These are phyloP conservation scores for Caenorhabditis angaria DNA, from an alignment of 2,888 invertebrate species.

Conservation along the genomic window DNA sequence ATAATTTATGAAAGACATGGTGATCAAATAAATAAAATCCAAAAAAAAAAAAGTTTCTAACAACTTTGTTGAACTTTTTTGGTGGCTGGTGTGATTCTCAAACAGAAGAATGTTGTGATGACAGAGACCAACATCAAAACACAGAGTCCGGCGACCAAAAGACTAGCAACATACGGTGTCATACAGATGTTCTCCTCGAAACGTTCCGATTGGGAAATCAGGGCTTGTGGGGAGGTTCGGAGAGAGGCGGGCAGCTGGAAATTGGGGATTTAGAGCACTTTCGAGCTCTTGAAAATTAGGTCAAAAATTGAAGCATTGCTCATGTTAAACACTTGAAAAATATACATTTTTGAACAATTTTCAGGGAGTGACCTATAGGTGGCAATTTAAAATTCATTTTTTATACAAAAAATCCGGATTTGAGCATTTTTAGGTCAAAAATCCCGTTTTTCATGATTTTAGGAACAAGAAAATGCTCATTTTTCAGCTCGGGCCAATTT, in stretches of 20 bases:
- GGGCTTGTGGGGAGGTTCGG: conserved; percentile 22
- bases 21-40: background rate
- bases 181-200: conserved; percentile 25
- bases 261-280: background rate
- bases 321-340: background rate
- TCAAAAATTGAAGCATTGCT: background rate
- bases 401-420: no score
- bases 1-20: conserved; percentile 11
- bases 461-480: no score
- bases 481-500: no score
- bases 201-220: conserved; percentile 13
- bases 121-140: conserved; percentile 22
- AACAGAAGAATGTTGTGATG: conserved; percentile 29
- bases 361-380: background rate
- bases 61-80: conserved; percentile 9
- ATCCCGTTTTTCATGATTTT: no score
- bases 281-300: background rate
- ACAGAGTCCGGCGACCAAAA: conserved; percentile 20
- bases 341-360: background rate
- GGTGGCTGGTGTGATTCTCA: conserved; percentile 11
- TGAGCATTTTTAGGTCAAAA: background rate
- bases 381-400: background rate
- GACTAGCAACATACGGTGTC: conserved; percentile 23
- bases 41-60: background rate
- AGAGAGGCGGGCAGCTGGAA: conserved; percentile 39